Conservation (phyloP, 2,888 invertebrate species). For the Eristalis pertinax region DNA sequence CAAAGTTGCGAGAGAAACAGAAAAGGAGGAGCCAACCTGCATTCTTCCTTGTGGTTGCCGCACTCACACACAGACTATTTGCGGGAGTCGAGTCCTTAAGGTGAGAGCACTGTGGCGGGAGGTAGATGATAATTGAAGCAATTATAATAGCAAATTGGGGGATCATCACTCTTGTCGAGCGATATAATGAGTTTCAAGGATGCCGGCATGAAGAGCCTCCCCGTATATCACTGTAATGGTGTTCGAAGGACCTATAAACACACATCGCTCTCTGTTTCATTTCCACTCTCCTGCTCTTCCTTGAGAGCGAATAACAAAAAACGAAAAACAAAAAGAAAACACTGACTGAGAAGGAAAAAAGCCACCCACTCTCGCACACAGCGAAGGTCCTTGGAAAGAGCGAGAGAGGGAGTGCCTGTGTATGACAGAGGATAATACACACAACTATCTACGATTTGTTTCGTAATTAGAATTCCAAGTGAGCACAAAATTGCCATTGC, state of each 20-base stretch:
- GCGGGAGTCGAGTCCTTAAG: constrained; percentile 23
- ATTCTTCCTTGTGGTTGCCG: constrained; percentile 53
- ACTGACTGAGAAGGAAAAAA: not conserved
- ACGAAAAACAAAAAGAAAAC: constrained; percentile 4
- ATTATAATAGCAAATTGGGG: constrained; percentile 82
- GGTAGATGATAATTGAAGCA: constrained; percentile 81
- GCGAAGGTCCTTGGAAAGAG: not conserved
- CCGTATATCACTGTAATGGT: constrained; percentile 46
- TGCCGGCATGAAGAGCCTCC: constrained; percentile 32
- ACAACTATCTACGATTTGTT: constrained; percentile 76
- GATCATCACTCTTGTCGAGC: constrained; percentile 79
- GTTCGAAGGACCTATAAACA: constrained; percentile 52
- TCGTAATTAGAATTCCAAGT: constrained; percentile 81
- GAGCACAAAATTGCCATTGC: constrained; percentile 77
- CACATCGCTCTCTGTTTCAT: constrained; percentile 9
- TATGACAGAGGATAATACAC: constrained; percentile 70
- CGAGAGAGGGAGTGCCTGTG: not conserved
- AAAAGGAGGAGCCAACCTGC: constrained; percentile 63
- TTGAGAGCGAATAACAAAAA: not conserved
- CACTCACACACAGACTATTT: not conserved
- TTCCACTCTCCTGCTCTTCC: not conserved
- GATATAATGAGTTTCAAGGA: constrained; percentile 71
- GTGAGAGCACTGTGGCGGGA: constrained; percentile 71
- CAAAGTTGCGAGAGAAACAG: constrained; percentile 17
- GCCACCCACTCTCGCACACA: constrained; percentile 11